phyloP scores from a whole-genome alignment of 2,113 vertebrate species.

The Uria aalge region DNA sequence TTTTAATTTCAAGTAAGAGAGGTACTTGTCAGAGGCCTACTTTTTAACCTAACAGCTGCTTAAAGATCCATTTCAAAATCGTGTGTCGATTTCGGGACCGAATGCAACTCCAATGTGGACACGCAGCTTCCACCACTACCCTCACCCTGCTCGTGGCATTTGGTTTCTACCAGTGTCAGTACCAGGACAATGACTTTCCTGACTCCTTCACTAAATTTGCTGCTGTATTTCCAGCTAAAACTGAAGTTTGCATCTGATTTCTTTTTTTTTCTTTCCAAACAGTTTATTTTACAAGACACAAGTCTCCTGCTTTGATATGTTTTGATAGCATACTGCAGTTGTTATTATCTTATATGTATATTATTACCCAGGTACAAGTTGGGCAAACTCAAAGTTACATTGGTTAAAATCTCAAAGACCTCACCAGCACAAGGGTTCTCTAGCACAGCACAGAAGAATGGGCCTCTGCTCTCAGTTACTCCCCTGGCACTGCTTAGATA shows the following conservation, averaged over 20 bases:
- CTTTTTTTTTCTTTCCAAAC: background rate
- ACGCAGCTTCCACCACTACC: background rate
- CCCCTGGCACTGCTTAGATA: background rate
- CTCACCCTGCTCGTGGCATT: background rate
- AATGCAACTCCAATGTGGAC: background rate
- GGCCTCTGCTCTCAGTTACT: background rate
- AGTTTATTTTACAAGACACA: background rate
- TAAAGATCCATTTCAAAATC: background rate
- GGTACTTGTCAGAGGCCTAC: background rate
- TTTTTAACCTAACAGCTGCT: background rate
- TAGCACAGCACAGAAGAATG: background rate
- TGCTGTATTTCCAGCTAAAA: background rate
- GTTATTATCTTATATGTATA: background rate
- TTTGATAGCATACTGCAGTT: background rate
- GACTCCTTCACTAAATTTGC: background rate
- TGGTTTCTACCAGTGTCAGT: background rate
- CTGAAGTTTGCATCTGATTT: background rate
- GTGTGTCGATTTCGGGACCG: rapidly evolving
- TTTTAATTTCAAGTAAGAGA: background rate
- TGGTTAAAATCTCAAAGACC: background rate
- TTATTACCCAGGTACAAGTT: background rate
- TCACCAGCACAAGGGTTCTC: background rate
- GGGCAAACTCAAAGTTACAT: background rate
- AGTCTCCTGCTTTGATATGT: background rate
- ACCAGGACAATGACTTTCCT: background rate